Evolutionary conservation across 1,140 invertebrate species (phyloP).

Genomic region (Tetragonula clypearis): DNA sequence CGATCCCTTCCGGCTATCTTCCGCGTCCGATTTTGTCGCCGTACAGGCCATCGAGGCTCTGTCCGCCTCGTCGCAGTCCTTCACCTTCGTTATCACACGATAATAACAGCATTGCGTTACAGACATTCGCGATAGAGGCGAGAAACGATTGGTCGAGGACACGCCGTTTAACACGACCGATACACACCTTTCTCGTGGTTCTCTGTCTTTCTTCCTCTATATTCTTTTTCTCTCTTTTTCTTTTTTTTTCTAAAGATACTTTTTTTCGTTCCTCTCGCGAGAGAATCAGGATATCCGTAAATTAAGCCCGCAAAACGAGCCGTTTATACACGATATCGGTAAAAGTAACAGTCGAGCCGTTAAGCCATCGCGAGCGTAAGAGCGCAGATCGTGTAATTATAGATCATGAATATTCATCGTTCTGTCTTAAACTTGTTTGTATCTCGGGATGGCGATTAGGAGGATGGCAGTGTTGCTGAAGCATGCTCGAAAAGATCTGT

Average conservation of each 20-base stretch:
- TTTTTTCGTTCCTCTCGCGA: not conserved
- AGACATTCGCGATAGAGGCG: slow-evolving; percentile 15
- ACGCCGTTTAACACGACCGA: slow-evolving; percentile 53
- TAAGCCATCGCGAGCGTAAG: not conserved
- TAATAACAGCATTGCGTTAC: slow-evolving; percentile 47
- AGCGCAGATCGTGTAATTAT: slow-evolving; percentile 10
- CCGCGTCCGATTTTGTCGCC: slow-evolving; percentile 47
- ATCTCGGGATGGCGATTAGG: not conserved
- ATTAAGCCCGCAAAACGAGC: not conserved
- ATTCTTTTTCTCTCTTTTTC: too few relatives aligned
- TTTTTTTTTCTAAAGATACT: too few relatives aligned
- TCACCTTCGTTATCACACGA: slow-evolving; percentile 62
- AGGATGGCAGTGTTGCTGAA: not conserved
- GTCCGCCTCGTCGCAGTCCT: slow-evolving; percentile 63
- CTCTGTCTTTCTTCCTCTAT: not conserved
- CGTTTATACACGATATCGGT: not conserved
- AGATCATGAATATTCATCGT: slow-evolving; percentile 16
- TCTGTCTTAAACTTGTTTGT: slow-evolving; percentile 5
- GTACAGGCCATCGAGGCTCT: slow-evolving; percentile 26
- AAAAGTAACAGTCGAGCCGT: not conserved
- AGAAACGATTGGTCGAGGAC: slow-evolving; percentile 62
- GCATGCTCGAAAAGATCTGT: not conserved
- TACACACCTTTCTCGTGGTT: slow-evolving; percentile 47
- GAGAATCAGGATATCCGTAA: not conserved
- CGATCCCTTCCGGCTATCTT: slow-evolving; percentile 58